A percentile compares a stretch with the other conserved stretches of the same genome.
Evolutionary conservation across 2,113 vertebrate species (phyloP).

Genomic region (Cyanocitta stelleri): DNA sequence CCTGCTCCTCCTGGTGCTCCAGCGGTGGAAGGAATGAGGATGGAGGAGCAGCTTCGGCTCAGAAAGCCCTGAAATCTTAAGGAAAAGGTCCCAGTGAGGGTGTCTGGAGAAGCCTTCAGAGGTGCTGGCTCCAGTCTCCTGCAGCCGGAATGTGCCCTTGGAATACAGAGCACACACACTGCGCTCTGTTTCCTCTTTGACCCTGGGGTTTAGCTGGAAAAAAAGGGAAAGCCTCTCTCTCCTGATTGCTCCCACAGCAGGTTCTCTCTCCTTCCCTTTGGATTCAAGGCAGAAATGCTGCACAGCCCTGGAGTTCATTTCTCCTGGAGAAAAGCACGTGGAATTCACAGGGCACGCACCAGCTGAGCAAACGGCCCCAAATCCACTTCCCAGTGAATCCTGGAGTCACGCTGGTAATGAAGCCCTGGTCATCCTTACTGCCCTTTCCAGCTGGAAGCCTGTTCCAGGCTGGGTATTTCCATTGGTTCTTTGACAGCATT

Average conservation of each 20-base stretch:
- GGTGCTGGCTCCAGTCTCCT: background rate
- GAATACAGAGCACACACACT: accelerated
- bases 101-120: background rate
- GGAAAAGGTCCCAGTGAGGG: background rate
- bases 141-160: background rate
- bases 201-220: background rate
- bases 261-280: background rate
- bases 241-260: background rate
- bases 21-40: background rate
- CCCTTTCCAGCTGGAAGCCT: background rate
- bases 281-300: background rate
- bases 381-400: background rate
- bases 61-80: background rate
- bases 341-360: background rate
- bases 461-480: background rate
- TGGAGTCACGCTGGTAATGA: background rate
- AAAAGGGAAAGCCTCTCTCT: background rate
- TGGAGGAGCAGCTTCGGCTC: accelerated
- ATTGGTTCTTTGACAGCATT: background rate
- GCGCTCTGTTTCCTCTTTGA: background rate
- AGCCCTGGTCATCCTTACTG: background rate
- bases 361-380: background rate
- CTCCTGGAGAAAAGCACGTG: background rate
- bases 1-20: background rate
- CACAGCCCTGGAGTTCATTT: background rate